Base-by-base conservation (phyloP, 1,140 invertebrate genomes). In the Anthonomus grandis region DNA sequence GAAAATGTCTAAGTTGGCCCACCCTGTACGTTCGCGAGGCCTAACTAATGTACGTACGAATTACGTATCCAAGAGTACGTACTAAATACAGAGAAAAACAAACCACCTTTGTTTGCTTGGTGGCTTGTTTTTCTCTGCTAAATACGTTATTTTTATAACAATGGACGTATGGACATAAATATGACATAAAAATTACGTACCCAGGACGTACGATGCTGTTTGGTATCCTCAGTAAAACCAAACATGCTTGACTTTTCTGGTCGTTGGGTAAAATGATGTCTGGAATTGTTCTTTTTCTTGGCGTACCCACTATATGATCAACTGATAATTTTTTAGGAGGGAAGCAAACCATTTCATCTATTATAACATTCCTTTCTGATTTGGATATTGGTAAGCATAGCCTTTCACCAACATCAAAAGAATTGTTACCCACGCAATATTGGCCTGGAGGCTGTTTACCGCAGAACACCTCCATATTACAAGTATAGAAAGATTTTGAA, bases 381-480 rank as follows among this genome's bases (percentile, higher is more conserved):
- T 39, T 9, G 37, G 37, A 49, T 34, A 49, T 36, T 37, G 8
- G 13, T 18, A 18, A 13, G 21, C 12, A 5, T 0, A 34, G 13
- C 36, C 27, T 13, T 8, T 49, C 36, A 9, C 31, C 47, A 10
- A 37, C 27, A 49, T 8, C 17, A 23, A 13, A 27, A 15, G 27
- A 19, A n/a, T 13, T 1, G 34, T 42, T 42, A 41, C 25, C 21
- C 23, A 41, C 19, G 10, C 4, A 5, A 17, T 22, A 23, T 23
- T 9, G 49, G 13, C 36, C 37, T 19, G 21, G 12, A 3, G 34
- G 37, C 27, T 52, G 37, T 24, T 52, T 52, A 8, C 37, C 49
- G 19, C 34, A 25, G 42, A 72, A 72, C 10, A 71, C 50, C 62
- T 74, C 65, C 23, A 70, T 54, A 47, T 71, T 66, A 13, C 23